Evolutionary conservation across 2,797 vertebrate species (phyloP).

Genomic region (Acanthurus tractus): DNA sequence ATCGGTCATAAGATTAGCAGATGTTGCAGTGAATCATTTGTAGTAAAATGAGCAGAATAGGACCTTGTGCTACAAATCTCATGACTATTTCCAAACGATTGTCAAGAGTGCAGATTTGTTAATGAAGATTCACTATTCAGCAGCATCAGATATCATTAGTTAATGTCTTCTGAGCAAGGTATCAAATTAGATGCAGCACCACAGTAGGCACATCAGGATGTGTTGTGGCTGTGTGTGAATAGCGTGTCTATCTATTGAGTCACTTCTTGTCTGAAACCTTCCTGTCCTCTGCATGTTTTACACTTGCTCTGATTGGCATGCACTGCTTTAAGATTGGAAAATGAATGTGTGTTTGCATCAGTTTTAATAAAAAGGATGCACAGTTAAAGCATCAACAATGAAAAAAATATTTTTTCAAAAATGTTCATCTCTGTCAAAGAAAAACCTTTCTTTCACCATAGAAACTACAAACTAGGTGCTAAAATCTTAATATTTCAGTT

Average conservation of each 20-base stretch:
- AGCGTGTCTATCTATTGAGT: background rate
- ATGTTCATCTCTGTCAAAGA: background rate
- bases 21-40: slow-evolving; percentile 28
- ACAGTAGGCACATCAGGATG: slow-evolving; percentile 7
- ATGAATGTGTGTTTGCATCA: background rate
- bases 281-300: slow-evolving; percentile 5
- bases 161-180: slow-evolving; percentile 18
- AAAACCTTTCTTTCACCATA: background rate
- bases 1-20: slow-evolving; percentile 35
- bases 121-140: slow-evolving; percentile 9
- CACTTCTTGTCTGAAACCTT: slow-evolving; percentile 11
- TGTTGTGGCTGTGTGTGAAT: background rate
- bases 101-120: slow-evolving; percentile 22
- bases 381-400: background rate
- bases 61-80: slow-evolving; percentile 26
- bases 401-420: background rate
- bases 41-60: slow-evolving; percentile 34
- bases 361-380: background rate
- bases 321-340: slow-evolving; percentile 28
- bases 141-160: slow-evolving; percentile 19
- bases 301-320: background rate
- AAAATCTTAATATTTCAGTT: background rate
- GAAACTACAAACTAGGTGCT: too few relatives aligned
- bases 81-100: slow-evolving; percentile 41
- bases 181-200: slow-evolving; percentile 30